Conservation (phyloP, 2,113 vertebrate genomes). For the Canis aureus region DNA sequence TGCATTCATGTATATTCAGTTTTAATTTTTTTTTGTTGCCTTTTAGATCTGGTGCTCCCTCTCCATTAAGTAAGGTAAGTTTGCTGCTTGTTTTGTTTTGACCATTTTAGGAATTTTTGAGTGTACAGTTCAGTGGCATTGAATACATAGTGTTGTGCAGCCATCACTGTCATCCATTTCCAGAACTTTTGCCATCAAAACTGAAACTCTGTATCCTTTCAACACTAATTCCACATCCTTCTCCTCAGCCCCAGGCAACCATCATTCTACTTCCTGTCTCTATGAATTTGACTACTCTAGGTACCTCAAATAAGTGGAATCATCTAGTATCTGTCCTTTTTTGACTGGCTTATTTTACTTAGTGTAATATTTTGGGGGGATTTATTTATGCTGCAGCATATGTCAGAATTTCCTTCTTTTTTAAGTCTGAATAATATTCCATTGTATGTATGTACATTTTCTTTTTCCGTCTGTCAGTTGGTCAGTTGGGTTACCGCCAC, state of each 20-base stretch:
- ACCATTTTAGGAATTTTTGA: background rate
- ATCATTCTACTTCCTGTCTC: background rate
- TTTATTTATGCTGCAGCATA: background rate
- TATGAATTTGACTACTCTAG: background rate
- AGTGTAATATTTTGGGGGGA: background rate
- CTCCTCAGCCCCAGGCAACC: background rate
- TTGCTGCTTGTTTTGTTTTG: background rate
- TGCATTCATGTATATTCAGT: constrained; percentile 42
- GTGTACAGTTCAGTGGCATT: background rate
- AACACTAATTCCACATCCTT: background rate
- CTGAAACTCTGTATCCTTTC: background rate
- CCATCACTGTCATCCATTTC: background rate
- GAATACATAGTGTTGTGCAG: background rate
- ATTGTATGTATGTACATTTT: background rate
- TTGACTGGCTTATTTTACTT: background rate
- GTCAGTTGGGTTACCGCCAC: background rate
- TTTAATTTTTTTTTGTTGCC: constrained; percentile 67
- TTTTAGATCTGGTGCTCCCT: constrained; percentile 90
- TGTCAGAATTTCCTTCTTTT: constrained; percentile 24
- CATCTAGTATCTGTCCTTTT: background rate
- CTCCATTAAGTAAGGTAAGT: constrained; percentile 91
- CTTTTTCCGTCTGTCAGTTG: background rate
- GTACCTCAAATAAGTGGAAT: background rate
- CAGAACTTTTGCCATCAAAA: background rate
- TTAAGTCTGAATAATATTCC: background rate